Base-by-base conservation (phyloP, 2,888 invertebrate species). In the Leucozona laternaria region DNA sequence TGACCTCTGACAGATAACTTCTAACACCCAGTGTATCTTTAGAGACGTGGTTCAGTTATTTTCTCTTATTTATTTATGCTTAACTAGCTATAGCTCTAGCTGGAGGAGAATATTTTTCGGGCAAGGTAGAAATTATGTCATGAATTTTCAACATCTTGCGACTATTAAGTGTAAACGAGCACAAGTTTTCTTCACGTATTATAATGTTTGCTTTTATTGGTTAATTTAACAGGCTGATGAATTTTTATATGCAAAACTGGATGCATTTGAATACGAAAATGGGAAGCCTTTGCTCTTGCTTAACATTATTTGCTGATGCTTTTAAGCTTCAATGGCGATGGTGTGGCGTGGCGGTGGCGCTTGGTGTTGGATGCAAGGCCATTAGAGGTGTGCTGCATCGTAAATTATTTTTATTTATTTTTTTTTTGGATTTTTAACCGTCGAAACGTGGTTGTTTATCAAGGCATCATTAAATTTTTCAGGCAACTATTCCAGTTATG, bases 101-200 rank as follows among this genome's bases (percentile, higher is more conserved):
- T 31, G 31, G 31, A 31, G 2, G 31, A 8, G 85, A 70, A 82
- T 82, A 75, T 75, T 82, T 81, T 82, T 53, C 66, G 48, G 57
- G 48, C 48, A 53, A 82, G 82, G 73, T 86, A 70, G 82, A 73
- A 79, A 86, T 86, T 82, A 86, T 79, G 78, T 86, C 75, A 75
- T 81, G 86, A 86, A 82, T 82, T 82, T 82, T 75, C 79, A 89
- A 90, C 90, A 89, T 89, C 89, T 89, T 89, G 88, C 75, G 82
- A 88, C 89, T 89, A 89, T 89, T 89, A 89, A 89, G 89, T 89
- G 89, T 85, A 88, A 89, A 89, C 89, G 86, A 75, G 82, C 37
- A 58, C 70, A 64, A 82, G 55, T 81, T 85, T 66, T 70, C 82
- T 82, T 81, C 86, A 82, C 86, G 86, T 86, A 86, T 82, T 86